Conservation (phyloP, 2,113 vertebrate genomes). For the Mastomys natalensis region DNA sequence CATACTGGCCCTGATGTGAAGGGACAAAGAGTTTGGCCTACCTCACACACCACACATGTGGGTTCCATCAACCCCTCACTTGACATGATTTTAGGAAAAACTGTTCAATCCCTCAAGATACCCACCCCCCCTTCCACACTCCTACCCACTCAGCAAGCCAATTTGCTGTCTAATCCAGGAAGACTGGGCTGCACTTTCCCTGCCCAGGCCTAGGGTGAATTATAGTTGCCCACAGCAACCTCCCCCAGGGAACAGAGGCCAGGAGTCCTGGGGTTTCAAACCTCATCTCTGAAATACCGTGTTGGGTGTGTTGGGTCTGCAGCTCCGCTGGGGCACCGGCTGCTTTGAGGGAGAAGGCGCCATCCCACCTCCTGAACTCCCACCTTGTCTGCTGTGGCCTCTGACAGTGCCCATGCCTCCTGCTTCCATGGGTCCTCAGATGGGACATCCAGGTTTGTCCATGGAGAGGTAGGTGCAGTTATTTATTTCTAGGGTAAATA, state of each 20-base stretch:
- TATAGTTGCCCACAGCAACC: neutral
- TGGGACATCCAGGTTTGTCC: constrained; percentile 27
- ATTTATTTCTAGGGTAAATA: constrained; percentile 69
- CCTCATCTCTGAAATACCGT: constrained; percentile 63
- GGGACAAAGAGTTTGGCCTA: neutral
- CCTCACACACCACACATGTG: neutral
- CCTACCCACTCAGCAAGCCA: neutral
- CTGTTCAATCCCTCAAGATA: neutral
- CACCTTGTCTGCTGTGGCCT: constrained; percentile 65
- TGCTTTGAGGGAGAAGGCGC: constrained; percentile 28
- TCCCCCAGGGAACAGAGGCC: neutral
- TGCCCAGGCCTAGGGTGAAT: neutral
- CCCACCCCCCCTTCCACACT: fast-evolving
- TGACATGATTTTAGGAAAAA: neutral
- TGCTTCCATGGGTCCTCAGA: neutral
- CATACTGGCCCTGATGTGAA: neutral
- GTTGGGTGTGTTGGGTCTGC: constrained; percentile 62
- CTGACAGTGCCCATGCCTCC: constrained; percentile 58
- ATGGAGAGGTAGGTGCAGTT: constrained; percentile 31
- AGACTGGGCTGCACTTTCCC: neutral
- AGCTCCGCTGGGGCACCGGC: constrained; percentile 3
- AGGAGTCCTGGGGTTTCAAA: constrained; percentile 23
- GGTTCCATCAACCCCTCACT: neutral
- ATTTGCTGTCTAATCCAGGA: neutral
- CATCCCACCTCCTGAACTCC: constrained; percentile 49